phyloP scores from a whole-genome alignment of 2,113 vertebrate species.

The Pristiophorus japonicus region DNA sequence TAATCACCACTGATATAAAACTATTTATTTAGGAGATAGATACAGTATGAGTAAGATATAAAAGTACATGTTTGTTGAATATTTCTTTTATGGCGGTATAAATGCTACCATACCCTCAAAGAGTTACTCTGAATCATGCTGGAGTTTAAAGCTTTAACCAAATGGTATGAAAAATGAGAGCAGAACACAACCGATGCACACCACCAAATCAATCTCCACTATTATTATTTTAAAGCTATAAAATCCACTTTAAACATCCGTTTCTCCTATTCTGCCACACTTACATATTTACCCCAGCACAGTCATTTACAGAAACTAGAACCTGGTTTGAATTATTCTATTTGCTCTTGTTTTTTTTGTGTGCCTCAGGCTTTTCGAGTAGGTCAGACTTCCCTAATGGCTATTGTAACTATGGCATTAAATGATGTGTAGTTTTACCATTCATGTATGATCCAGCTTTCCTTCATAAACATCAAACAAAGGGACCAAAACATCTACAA shows the following conservation, averaged over 20 bases:
- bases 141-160: neutral
- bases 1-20: too few species aligned
- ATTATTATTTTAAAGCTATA: neutral
- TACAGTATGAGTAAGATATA: too few species aligned
- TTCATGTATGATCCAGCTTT: conserved; percentile 2
- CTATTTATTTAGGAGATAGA: too few species aligned
- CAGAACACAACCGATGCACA: neutral
- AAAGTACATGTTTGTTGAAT: too few species aligned
- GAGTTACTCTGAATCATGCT: neutral
- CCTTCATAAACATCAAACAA: conserved; percentile 24
- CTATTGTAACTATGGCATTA: neutral
- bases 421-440: neutral
- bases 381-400: neutral
- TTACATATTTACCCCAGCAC: neutral
- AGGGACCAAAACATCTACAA: neutral
- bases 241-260: neutral
- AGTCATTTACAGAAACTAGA: neutral
- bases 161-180: neutral
- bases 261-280: neutral
- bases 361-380: neutral
- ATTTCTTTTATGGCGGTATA: neutral
- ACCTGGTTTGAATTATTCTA: conserved; percentile 28
- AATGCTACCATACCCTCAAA: neutral
- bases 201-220: neutral
- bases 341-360: neutral